These are phyloP conservation scores for Drosophila dives DNA, from an alignment of 2,888 invertebrate genomes.

Conservation along the genomic window DNA sequence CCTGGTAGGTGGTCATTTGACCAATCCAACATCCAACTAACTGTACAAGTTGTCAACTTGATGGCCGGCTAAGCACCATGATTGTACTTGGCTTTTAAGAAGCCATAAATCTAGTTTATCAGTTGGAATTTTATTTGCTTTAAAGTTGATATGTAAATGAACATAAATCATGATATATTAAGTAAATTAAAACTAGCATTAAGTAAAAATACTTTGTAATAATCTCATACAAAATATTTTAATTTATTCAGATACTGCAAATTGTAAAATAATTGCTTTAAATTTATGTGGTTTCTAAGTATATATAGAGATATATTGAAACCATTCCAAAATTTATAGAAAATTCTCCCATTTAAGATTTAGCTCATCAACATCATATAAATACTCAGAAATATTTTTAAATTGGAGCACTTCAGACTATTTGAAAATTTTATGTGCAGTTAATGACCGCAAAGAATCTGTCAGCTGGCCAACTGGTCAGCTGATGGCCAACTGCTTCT, in stretches of 20 bases:
- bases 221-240: background rate
- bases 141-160: background rate
- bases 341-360: background rate
- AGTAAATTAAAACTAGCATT: background rate
- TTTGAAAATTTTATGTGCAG: conserved; percentile 22
- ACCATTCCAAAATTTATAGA: background rate
- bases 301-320: background rate
- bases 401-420: background rate
- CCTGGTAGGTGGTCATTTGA: conserved; percentile 15
- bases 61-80: conserved; percentile 18
- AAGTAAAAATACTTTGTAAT: background rate
- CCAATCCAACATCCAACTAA: conserved; percentile 8
- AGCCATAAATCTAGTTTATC: background rate
- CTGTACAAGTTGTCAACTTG: conserved; percentile 36
- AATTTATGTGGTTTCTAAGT: background rate
- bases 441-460: conserved; percentile 47
- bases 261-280: background rate
- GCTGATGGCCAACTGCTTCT: conserved; percentile 47
- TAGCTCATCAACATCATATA: background rate
- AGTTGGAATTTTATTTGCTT: background rate
- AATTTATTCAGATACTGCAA: background rate
- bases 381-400: background rate
- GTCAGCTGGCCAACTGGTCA: conserved; percentile 60
- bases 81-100: conserved; percentile 10
- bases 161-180: background rate